Evolutionary conservation across 2,888 invertebrate genomes (phyloP).

Genomic region (Phanerotoma sp.): DNA sequence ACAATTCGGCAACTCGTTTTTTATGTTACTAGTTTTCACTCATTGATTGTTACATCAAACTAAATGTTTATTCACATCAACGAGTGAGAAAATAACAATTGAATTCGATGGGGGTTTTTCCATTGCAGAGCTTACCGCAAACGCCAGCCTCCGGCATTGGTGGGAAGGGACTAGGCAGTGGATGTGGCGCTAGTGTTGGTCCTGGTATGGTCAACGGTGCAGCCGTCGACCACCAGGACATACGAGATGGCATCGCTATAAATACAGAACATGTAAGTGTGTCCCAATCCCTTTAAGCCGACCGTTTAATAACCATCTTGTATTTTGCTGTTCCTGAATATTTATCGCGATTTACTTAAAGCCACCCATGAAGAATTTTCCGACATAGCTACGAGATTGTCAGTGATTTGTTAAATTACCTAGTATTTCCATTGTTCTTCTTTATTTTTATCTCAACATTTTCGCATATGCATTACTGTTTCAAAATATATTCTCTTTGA

Average conservation of each 20-base stretch:
- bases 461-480: too few species aligned
- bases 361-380: constrained; percentile 4
- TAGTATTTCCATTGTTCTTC: not conserved
- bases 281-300: constrained; percentile 2
- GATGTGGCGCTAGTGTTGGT: constrained; percentile 40
- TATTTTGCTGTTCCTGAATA: constrained; percentile 8
- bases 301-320: not conserved
- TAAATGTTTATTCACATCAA: not conserved
- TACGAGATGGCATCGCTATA: constrained; percentile 50
- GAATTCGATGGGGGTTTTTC: constrained; percentile 22
- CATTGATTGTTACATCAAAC: not conserved
- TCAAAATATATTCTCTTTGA: too few species aligned
- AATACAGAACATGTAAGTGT: constrained; percentile 55
- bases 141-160: constrained; percentile 59
- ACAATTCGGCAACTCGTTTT: too few species aligned
- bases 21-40: not conserved
- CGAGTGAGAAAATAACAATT: not conserved
- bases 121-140: constrained; percentile 64
- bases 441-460: not conserved
- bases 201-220: constrained; percentile 52
- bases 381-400: constrained; percentile 2
- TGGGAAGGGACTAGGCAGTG: constrained; percentile 46
- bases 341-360: constrained; percentile 1
- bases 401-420: constrained; percentile 3
- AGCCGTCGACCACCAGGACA: constrained; percentile 51